Evolutionary conservation across 2,888 invertebrate genomes (phyloP), one percentile per base, ranked within the genome.

Genomic region (Eurytoma californica): DNA sequence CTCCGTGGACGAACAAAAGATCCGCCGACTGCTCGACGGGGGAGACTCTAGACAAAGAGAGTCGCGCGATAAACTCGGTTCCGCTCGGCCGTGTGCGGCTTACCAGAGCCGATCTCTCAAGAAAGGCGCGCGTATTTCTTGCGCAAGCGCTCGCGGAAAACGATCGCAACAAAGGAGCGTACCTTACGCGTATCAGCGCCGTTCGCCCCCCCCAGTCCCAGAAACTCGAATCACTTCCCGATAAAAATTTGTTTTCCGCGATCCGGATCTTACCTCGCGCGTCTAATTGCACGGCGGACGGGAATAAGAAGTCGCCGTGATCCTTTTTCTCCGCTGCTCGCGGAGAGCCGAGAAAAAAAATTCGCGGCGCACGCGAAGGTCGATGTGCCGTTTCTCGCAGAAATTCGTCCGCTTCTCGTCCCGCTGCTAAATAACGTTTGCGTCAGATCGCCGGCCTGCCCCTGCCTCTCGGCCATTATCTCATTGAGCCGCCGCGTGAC

Each of bases 331-430:
- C 24, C 24, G 24, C 2, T 24, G 24, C 24, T 24, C 24, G 24
- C 24, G 24, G 24, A 49, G 65, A 61, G 28, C 13, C 16, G 30
- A 20, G 58, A 68, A 65, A 74, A 73, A 79, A 74, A 73, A 79
- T 73, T 65, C 57, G 39, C 65, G 61, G 30, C 85, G 85, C 86
- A 87, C 85, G 87, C 87, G 87, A 88, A 86, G 87, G 86, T 86
- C 86, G 87, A 84, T 84, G 85, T 86, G 86, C 87, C 86, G 84
- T 86, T 85, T 85, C 84, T 82, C 47, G 58, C 73, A 80, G 80
- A 75, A 80, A 80, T 68, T 78, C 70, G 70, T 51, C 74, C 53
- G 55, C 57, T 53, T 20, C 72, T 77, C 69, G 70, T 66, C 20
- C 60, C 68, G 61, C 72, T 18, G 73, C 68, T 61, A 60, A 75